Evolutionary conservation across 2,113 vertebrate genomes (phyloP).

Genomic region (Toxotes jaculatrix): DNA sequence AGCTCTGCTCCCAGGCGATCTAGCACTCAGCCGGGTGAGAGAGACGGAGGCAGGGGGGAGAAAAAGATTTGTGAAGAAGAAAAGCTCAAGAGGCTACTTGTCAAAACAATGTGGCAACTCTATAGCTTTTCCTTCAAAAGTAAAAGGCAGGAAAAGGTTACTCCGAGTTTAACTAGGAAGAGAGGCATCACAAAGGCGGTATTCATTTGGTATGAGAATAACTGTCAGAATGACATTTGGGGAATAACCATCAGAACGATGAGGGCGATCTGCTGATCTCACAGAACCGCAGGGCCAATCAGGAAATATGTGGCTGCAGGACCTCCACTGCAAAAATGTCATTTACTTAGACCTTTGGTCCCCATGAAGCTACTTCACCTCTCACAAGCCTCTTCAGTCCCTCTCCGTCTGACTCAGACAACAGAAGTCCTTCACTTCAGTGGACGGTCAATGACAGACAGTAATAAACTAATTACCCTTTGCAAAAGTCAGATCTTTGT

Average conservation of each 20-base stretch:
- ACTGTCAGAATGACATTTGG: not conserved
- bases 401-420: too few relatives aligned
- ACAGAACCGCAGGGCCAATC: not conserved
- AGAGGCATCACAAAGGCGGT: not conserved
- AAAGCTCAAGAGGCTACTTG: slow-evolving; percentile 60
- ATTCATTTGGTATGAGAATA: not conserved
- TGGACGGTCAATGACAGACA: too few relatives aligned
- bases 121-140: slow-evolving; percentile 31
- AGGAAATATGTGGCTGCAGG: too few relatives aligned
- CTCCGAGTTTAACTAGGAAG: not conserved
- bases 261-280: not conserved
- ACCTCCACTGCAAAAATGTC: too few relatives aligned
- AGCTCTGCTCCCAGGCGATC: slow-evolving; percentile 43
- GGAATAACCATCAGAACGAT: too few relatives aligned
- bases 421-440: not conserved
- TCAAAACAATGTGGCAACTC: slow-evolving; percentile 56
- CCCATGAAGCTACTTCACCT: too few relatives aligned
- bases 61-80: slow-evolving; percentile 22
- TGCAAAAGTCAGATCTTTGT: not conserved
- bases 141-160: slow-evolving; percentile 33
- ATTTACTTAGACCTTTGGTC: too few relatives aligned
- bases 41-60: slow-evolving; percentile 27
- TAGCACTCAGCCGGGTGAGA: slow-evolving; percentile 52
- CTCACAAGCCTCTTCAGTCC: too few relatives aligned
- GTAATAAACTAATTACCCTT: not conserved